Evolutionary conservation across 2,888 invertebrate genomes (phyloP), one percentile per base, ranked within the genome.

Genomic region (Amphimallon solstitiale): DNA sequence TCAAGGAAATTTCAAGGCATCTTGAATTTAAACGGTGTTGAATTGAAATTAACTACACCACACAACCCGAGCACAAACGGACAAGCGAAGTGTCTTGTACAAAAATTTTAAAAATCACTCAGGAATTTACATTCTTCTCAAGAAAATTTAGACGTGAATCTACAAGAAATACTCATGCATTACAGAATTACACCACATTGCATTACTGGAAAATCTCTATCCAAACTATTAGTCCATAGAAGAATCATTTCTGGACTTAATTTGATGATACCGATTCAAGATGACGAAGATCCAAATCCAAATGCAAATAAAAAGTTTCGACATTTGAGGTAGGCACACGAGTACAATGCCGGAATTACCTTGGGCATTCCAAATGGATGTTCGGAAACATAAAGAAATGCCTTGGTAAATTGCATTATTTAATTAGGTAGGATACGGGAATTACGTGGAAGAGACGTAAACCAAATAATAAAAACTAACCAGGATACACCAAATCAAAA

Each of bases 1-100:
- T 75, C 74, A 19, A 46, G 64, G n/a, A 70, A 75, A 67, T 68
- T 70, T 49, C 15, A 61, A 68, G 2, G 12, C 15, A 70, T 70
- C 45, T 38, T 67, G 14, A 56, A 49, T 48, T n/a, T 1, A 14
- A 69, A 67, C 37, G 66, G 66, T 12, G 66, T 70, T 12, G 29
- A 17, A 38, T 61, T 70, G 21, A 67, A 62, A 49, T 37, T 56
- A 14, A 49, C 40, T 10, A 66, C 70, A 38, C 70, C 68, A 9
- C 68, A 52, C 48, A 64, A 70, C 48, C 70, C 70, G 14, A 46
- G 64, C 9, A 67, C 69, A 45, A 71, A 70, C 40, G 66, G 70
- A 1, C 67, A 56, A 37, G 70, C 64, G 14, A 67, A 70, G 23
- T 54, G 67, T 9, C 61, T 45, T 43, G 68, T 69, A 0, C 67